Evolutionary conservation across 2,797 vertebrate genomes (phyloP), one percentile per base, ranked within the genome.

Genomic region (Epinephelus coioides): DNA sequence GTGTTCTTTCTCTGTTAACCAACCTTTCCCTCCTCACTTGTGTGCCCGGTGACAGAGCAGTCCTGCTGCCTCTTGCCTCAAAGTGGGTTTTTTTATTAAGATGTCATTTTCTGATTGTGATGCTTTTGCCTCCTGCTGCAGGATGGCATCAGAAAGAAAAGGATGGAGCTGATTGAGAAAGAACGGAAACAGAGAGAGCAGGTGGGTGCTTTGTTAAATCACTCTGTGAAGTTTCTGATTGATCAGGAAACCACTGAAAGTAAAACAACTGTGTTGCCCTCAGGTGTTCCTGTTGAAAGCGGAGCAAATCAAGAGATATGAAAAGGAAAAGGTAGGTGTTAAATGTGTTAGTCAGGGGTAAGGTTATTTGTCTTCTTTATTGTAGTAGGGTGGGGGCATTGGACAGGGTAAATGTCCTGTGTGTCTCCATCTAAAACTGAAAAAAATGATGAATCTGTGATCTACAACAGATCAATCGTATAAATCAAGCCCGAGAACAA

Each of bases 401-500:
- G 14, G 0, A 46, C 62, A 65, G 15, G 5, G 5, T 66, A 4
- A 44, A 7, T 46, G 2, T 64, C 13, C 27, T 54, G 12, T 19
- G 18, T 49, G 49, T 50, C 40, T 69, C 4, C 18, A 13, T 68
- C 51, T 67, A 14, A 61, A 47, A 44, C 65, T 69, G 18, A 49
- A 72, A 46, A 46, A 66, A 30, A 44, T 23, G 1, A 18, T 49
- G 6, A 79, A 62, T 11, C 25, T 79, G 56, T 82, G 14, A 74
- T 81, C 34, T 80, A 3, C 71, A 30, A 27, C 86, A 96, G 98
- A 94, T 99, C 86, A 97, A 96, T 89, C 96, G 95, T 79, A 97
- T 99, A 94, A 98, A 99, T 90, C 96, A 97, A 92, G 98, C 98
- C 75, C 96, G 97, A 91, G 98, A 99, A 76, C 98, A 98, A 95